These are phyloP conservation scores for Graptemys geographica DNA, from an alignment of 2,797 vertebrate species.

Conservation along the genomic window DNA sequence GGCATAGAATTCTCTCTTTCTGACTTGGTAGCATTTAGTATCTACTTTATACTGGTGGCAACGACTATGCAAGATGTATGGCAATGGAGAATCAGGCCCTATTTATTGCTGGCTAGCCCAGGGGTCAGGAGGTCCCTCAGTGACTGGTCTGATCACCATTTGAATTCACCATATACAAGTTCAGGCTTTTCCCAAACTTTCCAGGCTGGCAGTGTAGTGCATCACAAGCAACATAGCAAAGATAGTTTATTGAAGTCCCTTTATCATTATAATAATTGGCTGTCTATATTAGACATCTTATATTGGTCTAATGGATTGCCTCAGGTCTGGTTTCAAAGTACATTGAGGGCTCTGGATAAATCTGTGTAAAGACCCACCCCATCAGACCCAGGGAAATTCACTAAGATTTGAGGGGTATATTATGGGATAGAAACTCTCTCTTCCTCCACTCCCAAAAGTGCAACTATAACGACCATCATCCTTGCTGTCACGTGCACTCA, in stretches of 20 bases:
- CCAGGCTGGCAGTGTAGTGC: background rate
- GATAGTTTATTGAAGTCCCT: background rate
- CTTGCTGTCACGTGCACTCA: background rate
- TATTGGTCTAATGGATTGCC: too few relatives aligned
- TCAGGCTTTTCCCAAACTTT: background rate
- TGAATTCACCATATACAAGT: background rate
- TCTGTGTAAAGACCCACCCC: background rate
- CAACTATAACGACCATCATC: background rate
- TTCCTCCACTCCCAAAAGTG: background rate
- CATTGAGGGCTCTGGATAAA: background rate
- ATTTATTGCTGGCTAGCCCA: background rate
- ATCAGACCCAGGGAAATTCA: fast-evolving
- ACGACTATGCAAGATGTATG: background rate
- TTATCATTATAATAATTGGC: background rate
- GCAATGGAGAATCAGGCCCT: background rate
- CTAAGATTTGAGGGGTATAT: background rate
- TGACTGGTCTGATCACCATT: background rate
- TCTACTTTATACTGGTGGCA: background rate
- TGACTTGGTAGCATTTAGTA: background rate
- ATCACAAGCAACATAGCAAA: background rate
- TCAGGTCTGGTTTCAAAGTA: background rate
- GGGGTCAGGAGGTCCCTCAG: background rate
- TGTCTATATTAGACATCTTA: background rate
- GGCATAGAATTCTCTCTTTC: background rate
- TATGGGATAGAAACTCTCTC: background rate